Base-by-base conservation (phyloP, 1,140 invertebrate genomes). In the Heliconius melpomene region DNA sequence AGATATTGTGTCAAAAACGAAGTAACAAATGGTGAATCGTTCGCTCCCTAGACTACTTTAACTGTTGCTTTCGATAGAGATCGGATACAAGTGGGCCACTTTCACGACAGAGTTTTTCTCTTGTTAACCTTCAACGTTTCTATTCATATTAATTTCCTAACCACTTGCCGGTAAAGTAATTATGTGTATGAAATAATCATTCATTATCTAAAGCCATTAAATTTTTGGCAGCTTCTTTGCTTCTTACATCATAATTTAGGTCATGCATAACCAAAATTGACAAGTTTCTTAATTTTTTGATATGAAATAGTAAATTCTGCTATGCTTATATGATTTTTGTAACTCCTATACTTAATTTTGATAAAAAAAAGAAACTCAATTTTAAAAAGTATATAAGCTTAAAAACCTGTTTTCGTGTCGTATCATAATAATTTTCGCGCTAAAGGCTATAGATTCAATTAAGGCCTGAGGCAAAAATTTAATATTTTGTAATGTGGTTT, bases 41-140 rank as follows among this genome's bases (percentile, higher is more conserved):
- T n/a, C 11, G 26, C 13, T 16, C 26, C 72, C 40, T 40, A 29
- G 57, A 57, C 52, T 74, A 70, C 23, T n/a, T 77, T 52, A 71
- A 79, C 81, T 83, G 75, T 82, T 78, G 83, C 83, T 84, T 83
- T 84, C 83, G n/a, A 77, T 80, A 77, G 76, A 82, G 82, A 79
- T 79, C 70, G 75, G 77, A 60, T 66, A 70, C 78, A 80, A 84
- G 78, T 84, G 78, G 78, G 81, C 78, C 83, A 79, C 83, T 84
- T 84, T 84, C 83, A 74, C 83, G 79, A 79, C 78, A 80, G 76
- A 66, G 54, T 79, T 74, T 75, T 60, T 77, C 73, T 84, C 78
- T 82, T 82, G 79, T 79, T 79, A 78, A 74, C 73, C 79, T 84
- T 81, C 75, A 46, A 52, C 50, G 60, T 80, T 76, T 75, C 74